Evolutionary conservation across 2,797 vertebrate genomes (phyloP), one percentile per base, ranked within the genome.

Genomic region (Microctenopoma lineatum): DNA sequence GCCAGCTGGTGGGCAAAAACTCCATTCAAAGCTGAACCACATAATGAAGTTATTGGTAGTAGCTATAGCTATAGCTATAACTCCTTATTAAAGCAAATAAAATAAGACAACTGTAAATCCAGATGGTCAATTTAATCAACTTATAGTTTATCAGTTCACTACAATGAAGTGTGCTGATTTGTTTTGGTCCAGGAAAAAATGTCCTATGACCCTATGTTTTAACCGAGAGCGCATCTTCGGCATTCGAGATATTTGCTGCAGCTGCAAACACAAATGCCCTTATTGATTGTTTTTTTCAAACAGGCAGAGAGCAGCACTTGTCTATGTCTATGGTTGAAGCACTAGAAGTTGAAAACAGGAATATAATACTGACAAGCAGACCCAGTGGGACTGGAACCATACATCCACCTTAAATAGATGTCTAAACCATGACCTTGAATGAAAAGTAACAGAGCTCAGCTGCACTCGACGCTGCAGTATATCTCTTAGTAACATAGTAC

Each of bases 341-440:
- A 45, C 2, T 39, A 57, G 13, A 53, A 25, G 38, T 55, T 15
- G 10, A 53, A 42, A 68, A 60, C 27, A 27, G 56, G 27, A 83
- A 81, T 56, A 57, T 66, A 56, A 84, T 36, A 70, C 54, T 8
- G 38, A 21, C 5, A 2, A 66, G 29, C 32, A 60, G 34, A 53
- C 51, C 48, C 53, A 53, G n/a, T n/a, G 60, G 63, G 51, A 59
- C 57, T 39, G 4, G 18, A 73, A 76, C 15, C 32, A 66, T 29
- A 70, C 71, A 69, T 79, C 45, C 60, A 60, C 47, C 18, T 66
- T 45, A 73, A 80, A 80, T 67, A 75, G 21, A 76, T 54, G 10
- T 50, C 48, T 59, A 51, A 73, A 68, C 34, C 21, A 27, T 41
- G 73, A 84, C 70, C 70, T 76, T 82, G 78, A 70, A 70, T 36